Evolutionary conservation across 1,140 invertebrate species (phyloP).

Genomic region (Colletes gigas): DNA sequence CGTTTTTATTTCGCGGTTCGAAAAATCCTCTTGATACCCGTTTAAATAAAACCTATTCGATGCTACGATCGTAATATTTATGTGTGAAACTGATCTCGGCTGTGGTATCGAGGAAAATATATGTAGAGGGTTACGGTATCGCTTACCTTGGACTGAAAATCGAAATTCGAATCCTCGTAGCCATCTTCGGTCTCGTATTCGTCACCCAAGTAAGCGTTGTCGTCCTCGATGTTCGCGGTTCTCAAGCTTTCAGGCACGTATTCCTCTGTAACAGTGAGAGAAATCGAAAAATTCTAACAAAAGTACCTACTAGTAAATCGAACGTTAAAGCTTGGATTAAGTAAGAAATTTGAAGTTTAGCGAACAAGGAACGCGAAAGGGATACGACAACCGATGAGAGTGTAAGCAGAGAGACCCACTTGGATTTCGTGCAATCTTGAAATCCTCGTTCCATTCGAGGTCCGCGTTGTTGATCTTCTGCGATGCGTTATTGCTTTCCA

Average conservation of each 20-base stretch:
- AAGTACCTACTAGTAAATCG: neutral
- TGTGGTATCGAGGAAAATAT: neutral
- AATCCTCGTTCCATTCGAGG: slow-evolving; percentile 67
- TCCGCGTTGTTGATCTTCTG: slow-evolving; percentile 69
- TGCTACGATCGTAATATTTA: too few species aligned
- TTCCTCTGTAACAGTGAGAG: slow-evolving; percentile 55
- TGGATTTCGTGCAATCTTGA: slow-evolving; percentile 69
- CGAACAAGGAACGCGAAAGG: neutral
- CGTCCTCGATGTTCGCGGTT: slow-evolving; percentile 53
- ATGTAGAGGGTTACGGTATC: neutral
- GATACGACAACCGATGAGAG: neutral
- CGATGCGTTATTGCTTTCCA: slow-evolving; percentile 80
- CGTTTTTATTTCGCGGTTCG: too few species aligned
- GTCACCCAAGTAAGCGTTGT: slow-evolving; percentile 68
- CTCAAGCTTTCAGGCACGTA: slow-evolving; percentile 56
- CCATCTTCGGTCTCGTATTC: slow-evolving; percentile 65
- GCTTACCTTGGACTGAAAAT: slow-evolving; percentile 65
- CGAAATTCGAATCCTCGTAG: slow-evolving; percentile 58
- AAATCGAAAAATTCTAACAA: slow-evolving; percentile 4
- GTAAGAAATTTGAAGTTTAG: neutral
- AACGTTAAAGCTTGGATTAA: too few species aligned
- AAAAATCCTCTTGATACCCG: too few species aligned
- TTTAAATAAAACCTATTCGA: too few species aligned
- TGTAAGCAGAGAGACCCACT: slow-evolving; percentile 59
- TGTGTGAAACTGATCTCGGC: too few species aligned